Evolutionary conservation across 2,888 invertebrate species (phyloP), one percentile per base, ranked within the genome.

Genomic region (Neoscelio sp.): DNA sequence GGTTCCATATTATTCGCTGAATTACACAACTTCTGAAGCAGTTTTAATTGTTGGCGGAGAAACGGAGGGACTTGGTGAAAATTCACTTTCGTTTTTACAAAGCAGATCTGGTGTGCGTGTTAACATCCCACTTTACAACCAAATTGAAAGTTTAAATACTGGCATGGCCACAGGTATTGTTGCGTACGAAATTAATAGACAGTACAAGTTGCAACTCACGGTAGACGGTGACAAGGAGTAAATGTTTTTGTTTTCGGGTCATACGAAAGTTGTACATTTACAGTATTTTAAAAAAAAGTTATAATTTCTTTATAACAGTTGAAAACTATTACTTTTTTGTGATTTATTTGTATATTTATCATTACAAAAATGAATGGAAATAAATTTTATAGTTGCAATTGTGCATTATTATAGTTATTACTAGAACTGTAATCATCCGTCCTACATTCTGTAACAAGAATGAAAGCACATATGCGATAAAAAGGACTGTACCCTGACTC

Each of bases 41-140:
- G 93, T 95, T 23, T 88, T 98, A 2, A 92, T 98, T 28, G 92
- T 98, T 82, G 97, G 98, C 8, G 98, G 98, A 5, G 98, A 98
- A 91, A 97, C 97, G 4, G 93, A 95, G 89, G 97, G 98, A 0
- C 92, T 98, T n/a, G 96, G 96, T 91, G 88, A 92, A 13, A 93
- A 95, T 18, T 94, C 96, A 2, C 94, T 94, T 85, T 50, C 93
- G 81, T 91, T 96, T 76, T 93, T 94, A n/a, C 88, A 91, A 23
- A 88, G 90, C 26, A 91, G 90, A 73, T 91, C 92, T 62, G 95
- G 95, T 6, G 88, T 93, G 20, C 92, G 95, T 81, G 87, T 98
- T 23, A 94, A 95, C 89, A 95, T 98, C 81, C 98, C 98, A 0
- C 90, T 98, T 84, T 93, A 92, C 70, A 93, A 93, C 86, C 93